These are phyloP conservation scores for Astur gentilis DNA, from an alignment of 2,113 vertebrate genomes.

Conservation along the genomic window DNA sequence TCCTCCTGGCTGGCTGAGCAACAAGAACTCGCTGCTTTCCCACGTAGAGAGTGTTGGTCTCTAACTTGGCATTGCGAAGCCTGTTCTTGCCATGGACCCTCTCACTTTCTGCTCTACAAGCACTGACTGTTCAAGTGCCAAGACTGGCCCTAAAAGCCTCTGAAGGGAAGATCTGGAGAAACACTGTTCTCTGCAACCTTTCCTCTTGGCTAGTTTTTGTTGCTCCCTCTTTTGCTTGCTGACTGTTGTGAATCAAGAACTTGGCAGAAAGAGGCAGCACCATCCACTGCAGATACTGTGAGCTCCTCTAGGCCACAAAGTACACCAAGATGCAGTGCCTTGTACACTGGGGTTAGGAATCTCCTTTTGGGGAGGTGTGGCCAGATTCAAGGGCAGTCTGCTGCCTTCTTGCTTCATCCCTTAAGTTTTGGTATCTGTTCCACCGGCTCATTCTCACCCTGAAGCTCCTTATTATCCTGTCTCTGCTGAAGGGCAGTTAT, in stretches of 20 bases:
- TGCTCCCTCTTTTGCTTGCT: background rate
- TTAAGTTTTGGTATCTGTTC: background rate
- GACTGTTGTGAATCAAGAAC: background rate
- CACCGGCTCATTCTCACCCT: background rate
- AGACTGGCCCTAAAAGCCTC: background rate
- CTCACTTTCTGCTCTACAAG: background rate
- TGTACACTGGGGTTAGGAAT: background rate
- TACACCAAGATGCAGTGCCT: background rate
- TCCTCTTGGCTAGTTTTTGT: background rate
- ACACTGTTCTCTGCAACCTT: background rate
- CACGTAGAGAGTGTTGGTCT: rapidly evolving
- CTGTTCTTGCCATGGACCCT: background rate
- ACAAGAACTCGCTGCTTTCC: background rate
- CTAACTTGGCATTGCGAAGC: background rate
- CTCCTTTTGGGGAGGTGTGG: background rate
- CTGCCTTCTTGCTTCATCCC: background rate
- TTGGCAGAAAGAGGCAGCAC: background rate
- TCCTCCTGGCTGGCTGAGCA: background rate
- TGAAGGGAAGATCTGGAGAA: background rate
- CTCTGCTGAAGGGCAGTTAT: background rate
- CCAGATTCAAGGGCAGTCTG: background rate
- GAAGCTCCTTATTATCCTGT: background rate
- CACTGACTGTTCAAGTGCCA: background rate
- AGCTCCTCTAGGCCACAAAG: background rate
- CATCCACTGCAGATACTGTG: background rate